Base-by-base conservation (phyloP, 2,113 vertebrate species). In the Hippopotamus amphibius region DNA sequence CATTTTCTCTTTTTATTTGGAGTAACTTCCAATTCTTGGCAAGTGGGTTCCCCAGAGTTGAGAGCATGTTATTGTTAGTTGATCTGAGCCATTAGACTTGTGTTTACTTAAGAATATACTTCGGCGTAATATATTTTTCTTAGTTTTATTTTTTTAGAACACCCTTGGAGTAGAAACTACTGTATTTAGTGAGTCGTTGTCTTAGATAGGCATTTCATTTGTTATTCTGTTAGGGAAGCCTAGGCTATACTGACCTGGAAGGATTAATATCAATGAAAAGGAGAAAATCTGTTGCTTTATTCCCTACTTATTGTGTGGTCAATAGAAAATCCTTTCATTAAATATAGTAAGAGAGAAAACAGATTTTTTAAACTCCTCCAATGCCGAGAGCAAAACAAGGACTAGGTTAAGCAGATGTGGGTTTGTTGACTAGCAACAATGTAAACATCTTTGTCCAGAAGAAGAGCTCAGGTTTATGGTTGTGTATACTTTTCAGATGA, bases 341-440 rank as follows among this genome's bases (percentile, higher is more conserved):
- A 90, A 50, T 69, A 68, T 46, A 95, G 66, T 83, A 86, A 85
- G 76, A 79, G 43, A 89, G 74, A 96, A 94, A 94, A 50, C 77
- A 87, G 57, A 63, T 96, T 93, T 96, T 92, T 33, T 76, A 88
- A 92, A 63, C 48, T 50, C 37, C 48, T 88, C n/a, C 46, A 55
- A 3, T 95, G 71, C 57, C n/a, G 10, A 92, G 63, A 80, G 26
- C 84, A 74, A 86, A 95, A 93, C 86, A 79, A 77, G 61, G 33
- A 84, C 82, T 93, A 66, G 55, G 55, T 86, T 81, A 90, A 82
- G 86, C 85, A 77, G 65, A 21, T 71, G 37, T 68, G 41, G 61
- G 68, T 93, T 97, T 88, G 95, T 93, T 95, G 77, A 59, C 63
- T 90, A 74, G 90, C 50, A 97, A 77, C 89, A 96, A 4, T 79